phyloP scores from a whole-genome alignment of 2,888 invertebrate genomes.

The Agonopterix heracliana region DNA sequence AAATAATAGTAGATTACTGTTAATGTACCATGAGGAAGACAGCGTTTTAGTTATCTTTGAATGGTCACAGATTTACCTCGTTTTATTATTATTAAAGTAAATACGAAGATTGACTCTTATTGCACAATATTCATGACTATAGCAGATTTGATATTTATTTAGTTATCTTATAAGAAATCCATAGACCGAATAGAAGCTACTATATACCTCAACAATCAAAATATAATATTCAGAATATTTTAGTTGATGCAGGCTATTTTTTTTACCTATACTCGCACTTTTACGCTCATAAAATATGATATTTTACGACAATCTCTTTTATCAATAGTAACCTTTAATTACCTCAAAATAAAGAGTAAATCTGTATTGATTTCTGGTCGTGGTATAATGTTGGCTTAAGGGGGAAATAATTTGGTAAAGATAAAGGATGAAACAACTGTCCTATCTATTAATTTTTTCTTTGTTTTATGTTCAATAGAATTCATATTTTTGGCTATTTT shows the following conservation, averaged over 20 bases:
- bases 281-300: slow-evolving; percentile 30
- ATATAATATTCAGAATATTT: slow-evolving; percentile 3
- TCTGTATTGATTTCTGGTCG: slow-evolving; percentile 42
- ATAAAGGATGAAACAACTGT: not conserved
- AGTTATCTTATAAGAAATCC: slow-evolving; percentile 4
- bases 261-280: slow-evolving; percentile 22
- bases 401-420: not conserved
- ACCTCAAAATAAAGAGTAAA: slow-evolving; percentile 30
- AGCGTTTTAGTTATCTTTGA: slow-evolving; percentile 61
- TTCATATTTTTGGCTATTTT: too few relatives aligned
- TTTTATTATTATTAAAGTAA: slow-evolving; percentile 12
- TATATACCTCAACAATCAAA: slow-evolving; percentile 2
- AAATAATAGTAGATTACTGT: slow-evolving; percentile 40
- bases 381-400: slow-evolving; percentile 3
- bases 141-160: slow-evolving; percentile 9
- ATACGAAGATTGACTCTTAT: slow-evolving; percentile 17
- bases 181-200: slow-evolving; percentile 46
- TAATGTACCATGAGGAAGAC: slow-evolving; percentile 48
- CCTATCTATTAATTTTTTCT: not conserved
- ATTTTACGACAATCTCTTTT: slow-evolving; percentile 31
- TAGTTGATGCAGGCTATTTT: slow-evolving; percentile 32
- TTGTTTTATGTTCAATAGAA: too few relatives aligned
- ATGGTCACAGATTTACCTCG: slow-evolving; percentile 31
- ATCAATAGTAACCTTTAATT: slow-evolving; percentile 11
- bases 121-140: slow-evolving; percentile 14